These are phyloP conservation scores for Xenotilapia caudafasciata DNA, from an alignment of 2,113 vertebrate species.

Conservation along the genomic window DNA sequence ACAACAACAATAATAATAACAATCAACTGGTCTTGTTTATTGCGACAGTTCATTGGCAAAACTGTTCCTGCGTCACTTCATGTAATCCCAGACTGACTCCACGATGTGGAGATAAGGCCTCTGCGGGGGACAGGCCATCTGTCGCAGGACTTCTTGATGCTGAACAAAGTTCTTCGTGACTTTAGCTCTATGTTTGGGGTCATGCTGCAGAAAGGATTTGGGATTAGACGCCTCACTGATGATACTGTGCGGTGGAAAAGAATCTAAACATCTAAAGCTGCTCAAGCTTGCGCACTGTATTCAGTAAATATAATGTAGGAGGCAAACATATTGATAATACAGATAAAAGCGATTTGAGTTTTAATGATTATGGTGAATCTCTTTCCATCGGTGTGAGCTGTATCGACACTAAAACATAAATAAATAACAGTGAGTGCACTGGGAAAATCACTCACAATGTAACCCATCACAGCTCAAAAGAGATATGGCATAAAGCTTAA, in stretches of 20 bases:
- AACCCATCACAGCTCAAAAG: neutral
- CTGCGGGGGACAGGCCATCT: neutral
- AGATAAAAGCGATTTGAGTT: neutral
- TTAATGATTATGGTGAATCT: neutral
- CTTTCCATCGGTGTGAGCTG: neutral
- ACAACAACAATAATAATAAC: rapidly evolving
- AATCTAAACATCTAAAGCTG: neutral
- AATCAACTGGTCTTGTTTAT: neutral
- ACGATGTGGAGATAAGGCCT: neutral
- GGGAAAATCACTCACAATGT: neutral
- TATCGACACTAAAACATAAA: neutral
- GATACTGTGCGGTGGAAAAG: neutral
- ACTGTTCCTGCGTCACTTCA: neutral
- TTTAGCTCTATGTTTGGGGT: neutral
- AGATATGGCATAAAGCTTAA: neutral
- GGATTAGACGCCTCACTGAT: neutral
- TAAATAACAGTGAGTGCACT: neutral
- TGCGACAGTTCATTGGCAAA: neutral
- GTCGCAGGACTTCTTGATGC: neutral
- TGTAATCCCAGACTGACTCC: neutral
- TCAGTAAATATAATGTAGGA: neutral
- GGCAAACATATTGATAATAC: neutral
- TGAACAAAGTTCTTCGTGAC: neutral
- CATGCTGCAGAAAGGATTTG: neutral
- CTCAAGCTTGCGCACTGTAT: neutral